These are phyloP conservation scores for Drosophila melanosoma DNA, from an alignment of 2,888 invertebrate genomes.

Conservation along the genomic window DNA sequence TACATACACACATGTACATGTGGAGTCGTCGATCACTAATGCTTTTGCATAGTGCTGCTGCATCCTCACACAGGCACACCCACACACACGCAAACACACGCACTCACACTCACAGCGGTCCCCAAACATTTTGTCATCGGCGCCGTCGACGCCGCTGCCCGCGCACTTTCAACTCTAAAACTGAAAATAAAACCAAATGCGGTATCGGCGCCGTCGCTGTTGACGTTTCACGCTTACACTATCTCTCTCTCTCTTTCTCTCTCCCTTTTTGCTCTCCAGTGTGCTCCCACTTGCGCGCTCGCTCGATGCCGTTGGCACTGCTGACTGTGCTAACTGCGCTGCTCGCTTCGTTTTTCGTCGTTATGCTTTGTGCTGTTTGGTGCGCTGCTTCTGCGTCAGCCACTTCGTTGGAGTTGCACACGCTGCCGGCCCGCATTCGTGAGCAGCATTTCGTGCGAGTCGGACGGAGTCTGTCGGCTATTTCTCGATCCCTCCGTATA, in stretches of 20 bases:
- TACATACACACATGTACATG: not conserved
- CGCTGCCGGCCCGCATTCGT: constrained; percentile 76
- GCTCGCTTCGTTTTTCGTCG: constrained; percentile 50
- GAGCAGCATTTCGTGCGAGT: constrained; percentile 78
- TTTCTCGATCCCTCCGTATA: constrained; percentile 39
- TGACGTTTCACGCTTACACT: constrained; percentile 14
- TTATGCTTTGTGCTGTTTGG: constrained; percentile 56
- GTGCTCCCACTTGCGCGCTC: constrained; percentile 42
- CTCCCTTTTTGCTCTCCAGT: constrained; percentile 12
- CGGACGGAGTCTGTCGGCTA: constrained; percentile 72
- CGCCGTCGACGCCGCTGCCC: constrained; percentile 45
- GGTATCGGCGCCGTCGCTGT: constrained; percentile 41
- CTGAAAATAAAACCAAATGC: constrained; percentile 71
- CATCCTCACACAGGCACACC: constrained; percentile 12
- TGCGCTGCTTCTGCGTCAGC: constrained; percentile 57
- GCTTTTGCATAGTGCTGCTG: constrained; percentile 33
- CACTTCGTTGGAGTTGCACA: constrained; percentile 78
- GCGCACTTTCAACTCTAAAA: constrained; percentile 63
- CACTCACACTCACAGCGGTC: constrained; percentile 12
- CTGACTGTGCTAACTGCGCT: constrained; percentile 52
- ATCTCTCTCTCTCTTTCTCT: constrained; percentile 16
- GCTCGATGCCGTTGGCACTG: constrained; percentile 12
- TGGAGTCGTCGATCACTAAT: constrained; percentile 25
- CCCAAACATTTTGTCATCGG: constrained; percentile 56
- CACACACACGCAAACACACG: not conserved